These are phyloP conservation scores for Diadema setosum DNA, from an alignment of 35 echinoderm and acorn worm species.

Conservation along the genomic window DNA sequence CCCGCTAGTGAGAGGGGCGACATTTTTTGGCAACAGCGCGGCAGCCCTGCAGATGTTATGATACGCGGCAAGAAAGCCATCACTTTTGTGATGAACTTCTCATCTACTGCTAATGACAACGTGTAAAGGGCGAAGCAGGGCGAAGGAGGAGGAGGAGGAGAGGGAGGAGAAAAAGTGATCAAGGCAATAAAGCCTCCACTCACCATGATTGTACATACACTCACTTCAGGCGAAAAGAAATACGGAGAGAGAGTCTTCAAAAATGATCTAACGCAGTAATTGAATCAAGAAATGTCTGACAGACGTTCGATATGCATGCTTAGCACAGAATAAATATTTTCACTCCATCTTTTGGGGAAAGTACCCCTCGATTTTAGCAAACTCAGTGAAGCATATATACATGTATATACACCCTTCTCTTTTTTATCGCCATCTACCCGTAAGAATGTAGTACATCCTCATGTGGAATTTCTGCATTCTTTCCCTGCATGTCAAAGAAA, in stretches of 20 bases:
- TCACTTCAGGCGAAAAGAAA: too few relatives aligned
- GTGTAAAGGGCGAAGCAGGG: too few relatives aligned
- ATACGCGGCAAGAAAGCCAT: not conserved
- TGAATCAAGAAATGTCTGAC: not conserved
- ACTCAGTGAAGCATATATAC: too few relatives aligned
- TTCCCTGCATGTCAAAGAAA: too few relatives aligned
- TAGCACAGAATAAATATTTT: slow-evolving; percentile 13
- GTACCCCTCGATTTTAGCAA: not conserved
- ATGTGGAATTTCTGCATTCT: too few relatives aligned
- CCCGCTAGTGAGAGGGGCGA: not conserved
- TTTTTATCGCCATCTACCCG: too few relatives aligned
- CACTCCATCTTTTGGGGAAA: not conserved
- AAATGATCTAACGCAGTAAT: too few relatives aligned
- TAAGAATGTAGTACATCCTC: too few relatives aligned
- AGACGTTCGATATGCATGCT: not conserved
- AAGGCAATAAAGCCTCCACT: not conserved
- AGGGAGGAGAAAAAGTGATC: not conserved
- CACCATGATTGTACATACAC: not conserved
- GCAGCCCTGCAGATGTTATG: slow-evolving; percentile 3
- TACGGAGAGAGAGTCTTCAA: too few relatives aligned
- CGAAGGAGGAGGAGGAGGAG: not conserved
- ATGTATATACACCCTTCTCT: too few relatives aligned
- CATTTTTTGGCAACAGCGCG: not conserved
- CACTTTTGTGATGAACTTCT: not conserved
- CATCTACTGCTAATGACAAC: too few relatives aligned